A percentile compares a stretch with the other conserved stretches of the same genome.
Evolutionary conservation across 35 echinoderm and acorn worm species (phyloP).

Genomic region (Amphiura filiformis): DNA sequence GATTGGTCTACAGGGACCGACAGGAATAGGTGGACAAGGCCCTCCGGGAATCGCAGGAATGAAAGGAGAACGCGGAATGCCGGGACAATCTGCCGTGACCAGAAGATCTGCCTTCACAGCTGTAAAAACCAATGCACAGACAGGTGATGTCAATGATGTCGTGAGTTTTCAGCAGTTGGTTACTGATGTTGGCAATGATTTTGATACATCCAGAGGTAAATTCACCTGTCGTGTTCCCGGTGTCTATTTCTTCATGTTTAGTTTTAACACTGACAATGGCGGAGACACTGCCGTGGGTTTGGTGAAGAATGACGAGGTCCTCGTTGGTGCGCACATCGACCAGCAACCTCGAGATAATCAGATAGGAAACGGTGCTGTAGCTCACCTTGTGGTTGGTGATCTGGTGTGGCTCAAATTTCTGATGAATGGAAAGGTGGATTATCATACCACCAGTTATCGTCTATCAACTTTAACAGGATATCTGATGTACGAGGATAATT

Average conservation of each 20-base stretch:
- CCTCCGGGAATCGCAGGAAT: neutral
- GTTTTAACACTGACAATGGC: neutral
- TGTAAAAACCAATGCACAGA: neutral
- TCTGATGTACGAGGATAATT: neutral
- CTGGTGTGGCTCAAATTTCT: neutral
- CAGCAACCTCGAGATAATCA: neutral
- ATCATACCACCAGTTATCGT: no score
- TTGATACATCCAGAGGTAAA: neutral
- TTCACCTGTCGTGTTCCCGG: neutral
- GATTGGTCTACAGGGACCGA: no score
- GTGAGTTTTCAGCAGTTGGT: neutral
- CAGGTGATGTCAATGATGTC: neutral
- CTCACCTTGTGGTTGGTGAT: neutral
- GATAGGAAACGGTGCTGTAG: neutral
- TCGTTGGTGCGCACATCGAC: neutral
- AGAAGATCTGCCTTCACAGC: neutral
- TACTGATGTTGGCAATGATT: neutral
- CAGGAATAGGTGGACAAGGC: neutral
- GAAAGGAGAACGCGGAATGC: neutral
- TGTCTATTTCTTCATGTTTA: neutral
- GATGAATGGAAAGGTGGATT: neutral
- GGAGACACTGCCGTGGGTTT: neutral
- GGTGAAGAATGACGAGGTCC: neutral
- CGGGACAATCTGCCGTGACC: neutral
- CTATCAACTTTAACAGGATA: neutral